A percentile compares a stretch with the other conserved stretches of the same genome.
phyloP scores from a whole-genome alignment of 2,888 invertebrate genomes.

The Corythucha ciliata region DNA sequence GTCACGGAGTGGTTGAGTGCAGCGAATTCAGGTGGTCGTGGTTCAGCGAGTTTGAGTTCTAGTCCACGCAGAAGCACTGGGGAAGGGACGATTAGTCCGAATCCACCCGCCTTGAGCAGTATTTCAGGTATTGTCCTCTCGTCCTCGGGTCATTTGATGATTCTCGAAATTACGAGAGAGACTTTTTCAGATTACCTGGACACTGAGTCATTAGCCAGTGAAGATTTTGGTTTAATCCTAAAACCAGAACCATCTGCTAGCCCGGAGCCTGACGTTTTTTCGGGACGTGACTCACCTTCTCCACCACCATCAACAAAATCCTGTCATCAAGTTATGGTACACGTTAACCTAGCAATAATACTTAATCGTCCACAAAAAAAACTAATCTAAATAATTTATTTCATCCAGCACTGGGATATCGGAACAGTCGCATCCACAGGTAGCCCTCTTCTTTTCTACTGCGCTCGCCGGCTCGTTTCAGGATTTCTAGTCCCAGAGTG shows the following conservation, averaged over 20 bases:
- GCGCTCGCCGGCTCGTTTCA: constrained; percentile 59
- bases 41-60: no score
- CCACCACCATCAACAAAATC: constrained; percentile 23
- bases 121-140: no score
- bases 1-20: no score
- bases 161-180: no score
- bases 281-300: constrained; percentile 29
- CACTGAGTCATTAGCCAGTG: constrained; percentile 27
- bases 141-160: constrained; percentile 40
- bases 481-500: constrained; percentile 63
- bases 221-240: constrained; percentile 18
- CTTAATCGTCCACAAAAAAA: not conserved
- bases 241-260: constrained; percentile 17
- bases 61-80: no score
- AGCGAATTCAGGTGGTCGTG: no score
- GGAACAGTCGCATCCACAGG: constrained; percentile 55
- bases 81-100: no score
- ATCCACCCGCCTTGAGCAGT: no score
- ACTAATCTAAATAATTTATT: not conserved
- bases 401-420: constrained; percentile 45
- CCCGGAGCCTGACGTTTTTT: constrained; percentile 26
- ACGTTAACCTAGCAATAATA: not conserved
- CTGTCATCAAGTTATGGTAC: constrained; percentile 21
- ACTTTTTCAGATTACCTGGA: constrained; percentile 26
- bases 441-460: constrained; percentile 58